phyloP scores from a whole-genome alignment of 2,113 vertebrate genomes.

The Bujurquina vittata region DNA sequence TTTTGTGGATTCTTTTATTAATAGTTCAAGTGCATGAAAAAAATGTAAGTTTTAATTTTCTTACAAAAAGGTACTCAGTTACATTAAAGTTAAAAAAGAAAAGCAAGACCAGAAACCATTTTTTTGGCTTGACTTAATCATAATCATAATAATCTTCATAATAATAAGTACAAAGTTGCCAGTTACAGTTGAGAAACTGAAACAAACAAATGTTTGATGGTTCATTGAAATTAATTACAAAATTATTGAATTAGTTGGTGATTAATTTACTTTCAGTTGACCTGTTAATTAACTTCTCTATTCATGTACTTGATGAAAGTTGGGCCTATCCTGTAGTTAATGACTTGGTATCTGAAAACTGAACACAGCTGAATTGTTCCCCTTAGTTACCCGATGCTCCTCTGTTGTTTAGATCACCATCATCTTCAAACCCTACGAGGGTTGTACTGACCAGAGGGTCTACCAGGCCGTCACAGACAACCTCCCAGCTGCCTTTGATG shows the following conservation, averaged over 20 bases:
- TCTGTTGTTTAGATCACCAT: constrained; percentile 86
- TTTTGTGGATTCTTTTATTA: background rate
- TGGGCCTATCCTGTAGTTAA: background rate
- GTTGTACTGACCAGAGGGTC: constrained; percentile 95
- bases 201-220: too few relatives aligned
- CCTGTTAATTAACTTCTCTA: background rate
- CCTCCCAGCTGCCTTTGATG: constrained; percentile 94
- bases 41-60: background rate
- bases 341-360: background rate
- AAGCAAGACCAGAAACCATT: background rate
- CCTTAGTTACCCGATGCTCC: background rate
- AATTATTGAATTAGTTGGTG: background rate
- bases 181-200: background rate
- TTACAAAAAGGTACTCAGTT: background rate
- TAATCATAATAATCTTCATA: too few relatives aligned
- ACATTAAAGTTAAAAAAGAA: background rate
- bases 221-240: background rate
- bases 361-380: background rate
- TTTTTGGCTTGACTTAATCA: background rate
- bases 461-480: constrained; percentile 95
- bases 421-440: constrained; percentile 94
- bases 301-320: background rate
- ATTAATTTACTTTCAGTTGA: background rate
- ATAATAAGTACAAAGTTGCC: background rate
- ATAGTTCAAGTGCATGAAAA: background rate